These are phyloP conservation scores for Melanargia galathea DNA, from an alignment of 2,888 invertebrate genomes.

Conservation along the genomic window DNA sequence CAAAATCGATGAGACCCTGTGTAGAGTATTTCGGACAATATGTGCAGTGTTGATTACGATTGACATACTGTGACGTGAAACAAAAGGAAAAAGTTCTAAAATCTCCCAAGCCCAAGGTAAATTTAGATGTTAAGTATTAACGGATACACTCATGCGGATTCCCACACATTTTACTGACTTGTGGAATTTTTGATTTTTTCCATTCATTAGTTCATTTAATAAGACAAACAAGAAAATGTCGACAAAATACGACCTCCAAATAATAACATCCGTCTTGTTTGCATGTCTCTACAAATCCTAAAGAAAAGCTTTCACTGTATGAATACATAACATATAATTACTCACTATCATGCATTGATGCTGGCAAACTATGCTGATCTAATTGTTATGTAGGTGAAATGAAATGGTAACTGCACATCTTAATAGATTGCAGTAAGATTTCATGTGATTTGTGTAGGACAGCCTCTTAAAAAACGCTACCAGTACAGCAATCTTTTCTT, in stretches of 20 bases:
- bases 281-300: constrained; percentile 16
- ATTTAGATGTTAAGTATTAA: constrained; percentile 27
- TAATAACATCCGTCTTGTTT: constrained; percentile 51
- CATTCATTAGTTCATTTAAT: background rate
- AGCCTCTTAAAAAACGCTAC: background rate
- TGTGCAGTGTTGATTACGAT: constrained; percentile 78
- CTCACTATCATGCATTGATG: constrained; percentile 15
- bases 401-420: constrained; percentile 60
- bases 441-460: background rate
- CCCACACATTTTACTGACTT: constrained; percentile 29
- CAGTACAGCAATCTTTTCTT: no score
- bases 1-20: constrained; percentile 62
- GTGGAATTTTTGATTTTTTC: background rate
- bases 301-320: background rate
- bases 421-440: constrained; percentile 10
- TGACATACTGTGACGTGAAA: constrained; percentile 70
- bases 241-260: constrained; percentile 68
- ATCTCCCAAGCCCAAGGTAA: constrained; percentile 54
- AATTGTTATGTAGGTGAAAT: constrained; percentile 61
- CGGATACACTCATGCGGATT: constrained; percentile 26
- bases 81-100: constrained; percentile 69
- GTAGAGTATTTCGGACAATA: constrained; percentile 62
- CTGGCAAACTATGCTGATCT: constrained; percentile 46
- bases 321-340: background rate
- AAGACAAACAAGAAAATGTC: constrained; percentile 68